Conservation (phyloP, 2,888 invertebrate genomes). For the Colletes collaris region DNA sequence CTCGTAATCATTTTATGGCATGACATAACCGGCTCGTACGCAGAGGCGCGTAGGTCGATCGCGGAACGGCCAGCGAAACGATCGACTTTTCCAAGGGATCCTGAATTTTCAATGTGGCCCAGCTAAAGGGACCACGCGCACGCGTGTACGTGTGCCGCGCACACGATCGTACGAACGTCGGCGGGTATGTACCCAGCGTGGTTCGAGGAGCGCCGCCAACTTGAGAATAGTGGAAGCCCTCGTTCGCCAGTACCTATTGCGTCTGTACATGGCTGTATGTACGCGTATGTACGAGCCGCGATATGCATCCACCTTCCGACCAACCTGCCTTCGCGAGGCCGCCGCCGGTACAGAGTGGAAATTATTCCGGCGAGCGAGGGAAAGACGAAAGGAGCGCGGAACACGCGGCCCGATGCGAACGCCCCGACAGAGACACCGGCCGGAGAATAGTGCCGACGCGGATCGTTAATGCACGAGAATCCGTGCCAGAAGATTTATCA, state of each 20-base stretch:
- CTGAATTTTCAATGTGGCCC: conserved; percentile 58
- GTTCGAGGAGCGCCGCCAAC: conserved; percentile 66
- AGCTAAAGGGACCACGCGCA: conserved; percentile 28
- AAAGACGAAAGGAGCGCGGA: conserved; percentile 44
- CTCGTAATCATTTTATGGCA: conserved; percentile 26
- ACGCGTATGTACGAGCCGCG: conserved; percentile 28
- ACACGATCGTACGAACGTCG: conserved; percentile 18
- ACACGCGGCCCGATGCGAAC: conserved; percentile 14
- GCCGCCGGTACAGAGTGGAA: conserved; percentile 51
- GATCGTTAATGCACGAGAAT: conserved; percentile 17
- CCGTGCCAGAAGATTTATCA: conserved; percentile 12
- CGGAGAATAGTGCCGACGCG: not conserved
- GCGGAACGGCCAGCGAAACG: not conserved
- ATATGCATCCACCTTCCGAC: conserved; percentile 46
- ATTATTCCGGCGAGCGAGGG: conserved; percentile 54
- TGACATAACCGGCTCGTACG: conserved; percentile 18
- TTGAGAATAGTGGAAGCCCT: conserved; percentile 66
- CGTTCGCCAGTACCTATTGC: conserved; percentile 57
- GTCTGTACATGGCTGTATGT: conserved; percentile 33
- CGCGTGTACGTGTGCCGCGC: conserved; percentile 1
- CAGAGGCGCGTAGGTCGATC: conserved; percentile 9
- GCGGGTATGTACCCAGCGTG: conserved; percentile 28
- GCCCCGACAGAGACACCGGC: not conserved
- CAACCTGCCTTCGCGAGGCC: conserved; percentile 53
- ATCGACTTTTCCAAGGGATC: conserved; percentile 51